Conservation (phyloP, 2,113 vertebrate species). For the Climacteris rufus region DNA sequence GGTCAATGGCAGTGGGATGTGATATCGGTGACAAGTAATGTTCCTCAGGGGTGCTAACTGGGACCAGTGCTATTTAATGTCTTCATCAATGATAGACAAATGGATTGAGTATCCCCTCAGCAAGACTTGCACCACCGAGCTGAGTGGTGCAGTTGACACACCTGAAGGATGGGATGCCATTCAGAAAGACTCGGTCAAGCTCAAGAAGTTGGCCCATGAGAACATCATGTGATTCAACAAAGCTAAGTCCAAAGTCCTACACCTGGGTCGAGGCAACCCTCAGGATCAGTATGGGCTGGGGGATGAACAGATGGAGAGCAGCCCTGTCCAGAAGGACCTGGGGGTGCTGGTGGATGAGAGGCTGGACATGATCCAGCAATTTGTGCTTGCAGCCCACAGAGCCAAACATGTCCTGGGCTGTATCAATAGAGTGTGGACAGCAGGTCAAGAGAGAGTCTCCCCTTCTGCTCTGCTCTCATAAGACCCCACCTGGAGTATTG, state of each 20-base stretch:
- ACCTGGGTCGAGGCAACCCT: not conserved
- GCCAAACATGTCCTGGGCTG: fast-evolving
- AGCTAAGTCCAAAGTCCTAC: not conserved
- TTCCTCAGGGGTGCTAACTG: not conserved
- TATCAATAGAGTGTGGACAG: not conserved
- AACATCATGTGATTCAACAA: not conserved
- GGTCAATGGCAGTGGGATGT: not conserved
- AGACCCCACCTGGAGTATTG: not conserved
- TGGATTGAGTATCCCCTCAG: not conserved
- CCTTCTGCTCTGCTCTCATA: not conserved
- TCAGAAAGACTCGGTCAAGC: not conserved
- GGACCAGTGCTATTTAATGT: not conserved
- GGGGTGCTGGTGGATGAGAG: not conserved
- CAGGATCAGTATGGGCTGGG: not conserved
- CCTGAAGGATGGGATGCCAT: not conserved
- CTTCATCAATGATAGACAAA: not conserved
- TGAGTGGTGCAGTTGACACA: not conserved
- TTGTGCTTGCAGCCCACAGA: not conserved
- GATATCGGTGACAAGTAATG: not conserved
- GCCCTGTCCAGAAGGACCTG: not conserved
- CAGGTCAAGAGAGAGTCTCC: not conserved
- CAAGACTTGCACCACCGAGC: not conserved
- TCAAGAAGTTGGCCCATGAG: not conserved
- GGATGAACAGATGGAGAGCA: not conserved
- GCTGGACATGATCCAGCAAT: not conserved